Evolutionary conservation across 1,140 invertebrate genomes (phyloP).

Genomic region (Tetraneura akinire): DNA sequence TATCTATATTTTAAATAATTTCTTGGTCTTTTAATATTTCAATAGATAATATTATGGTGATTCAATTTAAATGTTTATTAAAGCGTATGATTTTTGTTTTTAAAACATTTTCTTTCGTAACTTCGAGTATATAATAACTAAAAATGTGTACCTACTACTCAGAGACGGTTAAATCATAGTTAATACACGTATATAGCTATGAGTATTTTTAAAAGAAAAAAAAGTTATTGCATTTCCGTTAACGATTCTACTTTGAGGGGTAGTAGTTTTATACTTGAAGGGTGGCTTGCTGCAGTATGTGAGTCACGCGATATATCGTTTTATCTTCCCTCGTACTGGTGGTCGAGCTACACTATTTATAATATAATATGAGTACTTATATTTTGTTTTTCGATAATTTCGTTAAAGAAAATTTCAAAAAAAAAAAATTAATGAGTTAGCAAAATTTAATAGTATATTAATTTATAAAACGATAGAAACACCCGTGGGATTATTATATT

Average conservation of each 20-base stretch:
- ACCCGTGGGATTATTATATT: too few species aligned
- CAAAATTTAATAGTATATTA: too few species aligned
- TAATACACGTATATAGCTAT: not conserved
- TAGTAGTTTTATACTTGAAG: not conserved
- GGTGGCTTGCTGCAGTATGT: not conserved
- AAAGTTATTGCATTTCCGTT: slow-evolving; percentile 24
- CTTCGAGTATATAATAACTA: not conserved
- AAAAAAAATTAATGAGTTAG: too few species aligned
- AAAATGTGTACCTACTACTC: not conserved
- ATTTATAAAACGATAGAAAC: too few species aligned
- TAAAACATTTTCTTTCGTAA: too few species aligned
- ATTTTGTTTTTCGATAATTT: not conserved
- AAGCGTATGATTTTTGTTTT: too few species aligned
- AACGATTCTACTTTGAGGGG: not conserved
- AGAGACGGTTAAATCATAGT: not conserved
- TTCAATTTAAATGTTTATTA: too few species aligned
- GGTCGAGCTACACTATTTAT: too few species aligned
- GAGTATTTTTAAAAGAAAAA: not conserved
- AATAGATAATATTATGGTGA: too few species aligned
- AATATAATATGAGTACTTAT: not conserved
- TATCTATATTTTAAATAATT: too few species aligned
- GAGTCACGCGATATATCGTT: slow-evolving; percentile 38
- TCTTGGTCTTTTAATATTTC: too few species aligned
- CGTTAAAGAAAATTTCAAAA: too few species aligned
- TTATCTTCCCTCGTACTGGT: not conserved